A percentile compares a stretch with the other conserved stretches of the same genome.
phyloP scores from a whole-genome alignment of 2,888 invertebrate species.

The Heteropelma amictum region DNA sequence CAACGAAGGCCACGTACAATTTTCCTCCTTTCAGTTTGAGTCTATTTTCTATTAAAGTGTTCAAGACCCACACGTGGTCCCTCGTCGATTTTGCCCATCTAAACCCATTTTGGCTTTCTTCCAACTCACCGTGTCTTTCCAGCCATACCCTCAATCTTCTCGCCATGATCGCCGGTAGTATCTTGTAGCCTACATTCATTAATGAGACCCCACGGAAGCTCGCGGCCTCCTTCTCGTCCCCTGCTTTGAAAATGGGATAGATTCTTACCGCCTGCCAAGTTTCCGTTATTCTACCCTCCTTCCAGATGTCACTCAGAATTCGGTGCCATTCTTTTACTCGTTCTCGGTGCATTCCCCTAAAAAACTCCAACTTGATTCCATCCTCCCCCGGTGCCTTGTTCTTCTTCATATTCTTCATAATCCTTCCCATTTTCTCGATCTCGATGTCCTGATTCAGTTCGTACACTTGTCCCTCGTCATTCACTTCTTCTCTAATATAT shows the following conservation, averaged over 20 bases:
- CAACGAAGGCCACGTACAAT: conserved; percentile 31
- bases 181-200: conserved; percentile 39
- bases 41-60: conserved; percentile 35
- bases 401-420: conserved; percentile 30
- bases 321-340: neutral
- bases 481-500: neutral
- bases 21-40: conserved; percentile 19
- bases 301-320: conserved; percentile 32
- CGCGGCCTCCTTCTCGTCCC: conserved; percentile 6
- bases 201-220: conserved; percentile 45
- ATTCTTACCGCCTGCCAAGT: conserved; percentile 39
- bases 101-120: conserved; percentile 53
- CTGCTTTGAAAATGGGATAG: conserved; percentile 34
- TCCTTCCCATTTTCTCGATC: conserved; percentile 9
- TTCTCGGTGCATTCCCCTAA: neutral
- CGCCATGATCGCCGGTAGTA: conserved; percentile 40
- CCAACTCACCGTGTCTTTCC: conserved; percentile 31
- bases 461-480: neutral
- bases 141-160: conserved; percentile 40
- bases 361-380: conserved; percentile 29
- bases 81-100: conserved; percentile 38
- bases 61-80: conserved; percentile 48
- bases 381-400: conserved; percentile 38
- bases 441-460: conserved; percentile 36
- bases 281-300: conserved; percentile 3